Conservation (phyloP, 2,888 invertebrate genomes). For the Exephanes ischioxanthus region DNA sequence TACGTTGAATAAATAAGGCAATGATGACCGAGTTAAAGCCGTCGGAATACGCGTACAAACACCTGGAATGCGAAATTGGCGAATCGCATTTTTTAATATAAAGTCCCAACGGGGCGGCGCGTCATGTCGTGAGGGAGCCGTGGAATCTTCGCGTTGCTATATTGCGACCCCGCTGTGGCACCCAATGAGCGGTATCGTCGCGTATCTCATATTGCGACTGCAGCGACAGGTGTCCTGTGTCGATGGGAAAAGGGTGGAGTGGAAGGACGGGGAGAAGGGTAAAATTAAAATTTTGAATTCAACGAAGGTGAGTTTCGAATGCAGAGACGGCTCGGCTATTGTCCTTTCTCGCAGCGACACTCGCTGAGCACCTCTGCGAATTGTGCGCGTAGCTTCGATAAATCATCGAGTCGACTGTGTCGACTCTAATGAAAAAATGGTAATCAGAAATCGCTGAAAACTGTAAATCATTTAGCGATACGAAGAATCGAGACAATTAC, state of each 20-base stretch:
- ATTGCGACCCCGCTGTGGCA: conserved; percentile 56
- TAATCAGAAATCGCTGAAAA: not conserved
- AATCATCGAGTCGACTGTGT: not conserved
- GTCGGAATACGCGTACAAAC: too few relatives aligned
- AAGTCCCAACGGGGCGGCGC: conserved; percentile 7
- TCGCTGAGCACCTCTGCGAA: not conserved
- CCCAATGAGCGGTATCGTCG: conserved; percentile 29
- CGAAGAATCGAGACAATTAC: not conserved
- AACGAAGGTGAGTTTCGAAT: conserved; percentile 39
- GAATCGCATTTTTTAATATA: conserved; percentile 42
- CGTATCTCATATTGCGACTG: conserved; percentile 59
- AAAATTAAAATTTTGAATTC: conserved; percentile 68
- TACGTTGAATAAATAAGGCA: not conserved
- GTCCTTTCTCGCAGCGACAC: conserved; percentile 4
- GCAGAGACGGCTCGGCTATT: not conserved
- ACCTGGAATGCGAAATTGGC: conserved; percentile 14
- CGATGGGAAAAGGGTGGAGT: conserved; percentile 52
- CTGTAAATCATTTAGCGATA: not conserved
- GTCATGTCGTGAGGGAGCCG: conserved; percentile 36
- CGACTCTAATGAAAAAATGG: not conserved
- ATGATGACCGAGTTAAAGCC: not conserved
- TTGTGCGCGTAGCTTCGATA: not conserved
- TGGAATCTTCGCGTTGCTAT: conserved; percentile 52
- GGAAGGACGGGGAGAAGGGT: conserved; percentile 37
- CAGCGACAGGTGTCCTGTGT: conserved; percentile 43